Evolutionary conservation across 2,888 invertebrate species (phyloP).

Genomic region (Dastarcus helophoroides): DNA sequence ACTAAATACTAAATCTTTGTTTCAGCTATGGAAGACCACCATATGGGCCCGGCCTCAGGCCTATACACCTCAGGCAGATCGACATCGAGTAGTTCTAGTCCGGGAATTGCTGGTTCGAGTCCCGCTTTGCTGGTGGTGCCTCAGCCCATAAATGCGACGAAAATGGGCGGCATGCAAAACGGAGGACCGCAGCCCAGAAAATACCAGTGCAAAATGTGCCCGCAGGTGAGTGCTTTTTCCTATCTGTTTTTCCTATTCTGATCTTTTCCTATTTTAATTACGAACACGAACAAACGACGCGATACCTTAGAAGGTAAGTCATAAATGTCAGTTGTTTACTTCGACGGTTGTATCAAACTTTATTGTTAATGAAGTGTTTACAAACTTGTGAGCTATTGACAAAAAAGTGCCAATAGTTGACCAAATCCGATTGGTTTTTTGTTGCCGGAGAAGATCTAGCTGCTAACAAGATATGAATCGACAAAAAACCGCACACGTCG

Average conservation of each 20-base stretch:
- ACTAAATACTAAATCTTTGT: slow-evolving; percentile 9
- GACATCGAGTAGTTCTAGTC: slow-evolving; percentile 39
- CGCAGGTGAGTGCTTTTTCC: slow-evolving; percentile 90
- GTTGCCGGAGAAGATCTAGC: too few species aligned
- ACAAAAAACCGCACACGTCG: too few species aligned
- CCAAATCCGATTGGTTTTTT: too few species aligned
- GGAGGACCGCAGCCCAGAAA: slow-evolving; percentile 49
- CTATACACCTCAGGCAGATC: slow-evolving; percentile 42
- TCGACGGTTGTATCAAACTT: too few species aligned
- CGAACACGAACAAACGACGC: too few species aligned
- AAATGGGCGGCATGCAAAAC: slow-evolving; percentile 41
- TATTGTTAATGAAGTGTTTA: too few species aligned
- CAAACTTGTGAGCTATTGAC: too few species aligned
- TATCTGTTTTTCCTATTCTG: not conserved
- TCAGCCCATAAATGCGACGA: slow-evolving; percentile 68
- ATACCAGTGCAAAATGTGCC: slow-evolving; percentile 95
- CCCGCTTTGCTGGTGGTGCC: slow-evolving; percentile 75
- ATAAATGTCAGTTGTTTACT: too few species aligned
- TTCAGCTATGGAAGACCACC: slow-evolving; percentile 34
- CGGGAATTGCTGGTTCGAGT: slow-evolving; percentile 40
- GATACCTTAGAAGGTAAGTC: too few species aligned
- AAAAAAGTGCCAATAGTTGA: too few species aligned
- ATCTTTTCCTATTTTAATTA: too few species aligned
- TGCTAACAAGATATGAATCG: too few species aligned
- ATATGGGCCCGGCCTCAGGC: slow-evolving; percentile 32